A percentile compares a stretch with the other conserved stretches of the same genome.
These are phyloP conservation scores for Sminthurinus aureus DNA, from an alignment of 2,888 invertebrate species.

Conservation along the genomic window DNA sequence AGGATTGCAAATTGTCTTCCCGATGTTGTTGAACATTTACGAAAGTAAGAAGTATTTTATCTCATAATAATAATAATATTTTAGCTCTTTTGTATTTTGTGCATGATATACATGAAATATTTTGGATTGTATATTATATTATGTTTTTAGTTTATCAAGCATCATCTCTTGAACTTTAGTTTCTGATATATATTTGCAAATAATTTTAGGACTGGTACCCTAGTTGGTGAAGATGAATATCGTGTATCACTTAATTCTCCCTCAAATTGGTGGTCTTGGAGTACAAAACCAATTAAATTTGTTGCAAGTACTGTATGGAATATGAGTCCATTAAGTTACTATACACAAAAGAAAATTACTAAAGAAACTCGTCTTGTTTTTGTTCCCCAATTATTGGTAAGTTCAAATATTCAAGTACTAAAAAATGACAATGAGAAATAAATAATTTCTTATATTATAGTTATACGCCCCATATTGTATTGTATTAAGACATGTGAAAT, in stretches of 20 bases:
- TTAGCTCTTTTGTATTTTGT: neutral
- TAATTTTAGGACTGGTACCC: conserved; percentile 15
- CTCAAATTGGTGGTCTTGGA: conserved; percentile 41
- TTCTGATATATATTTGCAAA: neutral
- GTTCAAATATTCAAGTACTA: neutral
- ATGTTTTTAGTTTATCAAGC: too few species aligned
- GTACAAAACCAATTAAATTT: conserved; percentile 32
- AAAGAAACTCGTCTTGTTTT: conserved; percentile 39
- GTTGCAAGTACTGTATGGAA: conserved; percentile 32
- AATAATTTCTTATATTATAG: neutral
- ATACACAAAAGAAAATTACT: conserved; percentile 25
- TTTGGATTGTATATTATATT: too few species aligned
- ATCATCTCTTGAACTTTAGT: too few species aligned
- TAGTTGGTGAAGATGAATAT: conserved; percentile 33
- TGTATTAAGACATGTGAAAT: neutral
- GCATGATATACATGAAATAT: too few species aligned
- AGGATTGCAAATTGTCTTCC: conserved; percentile 31
- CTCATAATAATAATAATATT: neutral
- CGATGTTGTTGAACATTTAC: conserved; percentile 39
- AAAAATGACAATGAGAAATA: too few species aligned
- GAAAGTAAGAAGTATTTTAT: conserved; percentile 28
- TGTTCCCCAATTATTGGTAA: conserved; percentile 35
- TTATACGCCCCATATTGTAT: neutral
- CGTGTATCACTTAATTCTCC: conserved; percentile 16
- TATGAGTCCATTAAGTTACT: conserved; percentile 27